Conservation (phyloP, 2,888 invertebrate genomes). For the Drosophila falleni region DNA sequence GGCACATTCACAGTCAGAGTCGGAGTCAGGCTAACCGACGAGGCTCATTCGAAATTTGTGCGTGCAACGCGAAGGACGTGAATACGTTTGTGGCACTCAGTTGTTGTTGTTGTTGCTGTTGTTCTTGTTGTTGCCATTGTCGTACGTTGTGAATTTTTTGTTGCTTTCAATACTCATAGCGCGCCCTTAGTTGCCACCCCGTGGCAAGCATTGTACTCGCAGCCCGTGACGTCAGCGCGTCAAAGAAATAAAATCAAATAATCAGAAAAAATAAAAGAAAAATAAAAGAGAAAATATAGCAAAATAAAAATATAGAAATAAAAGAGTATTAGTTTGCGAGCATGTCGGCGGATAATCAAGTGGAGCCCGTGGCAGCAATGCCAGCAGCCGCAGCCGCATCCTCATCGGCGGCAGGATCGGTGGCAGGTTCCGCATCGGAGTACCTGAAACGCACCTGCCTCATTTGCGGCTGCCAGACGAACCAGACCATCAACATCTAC, state of each 20-base stretch:
- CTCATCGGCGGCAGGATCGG: conserved; percentile 41
- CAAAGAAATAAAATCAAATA: conserved; percentile 6
- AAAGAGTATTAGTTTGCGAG: background rate
- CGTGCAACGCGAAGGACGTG: conserved; percentile 82
- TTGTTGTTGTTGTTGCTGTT: conserved; percentile 20
- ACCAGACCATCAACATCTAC: conserved; percentile 85
- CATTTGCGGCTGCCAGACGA: conserved; percentile 85
- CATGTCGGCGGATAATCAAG: conserved; percentile 72
- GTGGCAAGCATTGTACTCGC: conserved; percentile 27
- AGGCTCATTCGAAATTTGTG: conserved; percentile 81
- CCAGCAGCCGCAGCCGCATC: conserved; percentile 44
- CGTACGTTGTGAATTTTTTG: background rate
- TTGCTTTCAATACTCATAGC: background rate
- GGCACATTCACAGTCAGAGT: conserved; percentile 29
- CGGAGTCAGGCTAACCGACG: conserved; percentile 29
- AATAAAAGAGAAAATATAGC: background rate
- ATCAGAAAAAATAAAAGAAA: too few species aligned
- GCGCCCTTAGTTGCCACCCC: conserved; percentile 32
- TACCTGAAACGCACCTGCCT: conserved; percentile 85
- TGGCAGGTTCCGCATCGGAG: conserved; percentile 51
- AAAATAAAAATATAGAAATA: conserved; percentile 2
- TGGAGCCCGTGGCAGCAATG: conserved; percentile 65
- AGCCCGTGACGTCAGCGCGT: conserved; percentile 47
- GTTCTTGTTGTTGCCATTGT: conserved; percentile 16
- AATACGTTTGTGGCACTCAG: conserved; percentile 20